A percentile compares a stretch with the other conserved stretches of the same genome.
These are phyloP conservation scores for Benthosema pterotum DNA, from an alignment of 2,797 vertebrate genomes.

Conservation along the genomic window DNA sequence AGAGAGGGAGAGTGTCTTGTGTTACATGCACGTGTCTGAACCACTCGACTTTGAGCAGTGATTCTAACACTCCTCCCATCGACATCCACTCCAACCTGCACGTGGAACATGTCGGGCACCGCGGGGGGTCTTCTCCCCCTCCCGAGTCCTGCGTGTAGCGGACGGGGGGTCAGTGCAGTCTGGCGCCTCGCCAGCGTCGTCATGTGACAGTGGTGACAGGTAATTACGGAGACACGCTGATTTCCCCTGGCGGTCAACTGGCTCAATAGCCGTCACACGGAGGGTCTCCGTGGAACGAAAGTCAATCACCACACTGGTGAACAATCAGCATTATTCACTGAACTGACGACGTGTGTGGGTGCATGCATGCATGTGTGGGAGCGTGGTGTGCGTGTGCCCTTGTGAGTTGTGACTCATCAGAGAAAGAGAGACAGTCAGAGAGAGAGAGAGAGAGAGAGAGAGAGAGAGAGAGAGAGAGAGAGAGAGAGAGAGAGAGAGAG, in stretches of 20 bases:
- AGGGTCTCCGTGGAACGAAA: constrained; percentile 7
- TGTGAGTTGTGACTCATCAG: not conserved
- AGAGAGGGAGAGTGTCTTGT: too few relatives aligned
- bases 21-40: too few relatives aligned
- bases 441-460: not conserved
- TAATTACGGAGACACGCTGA: constrained; percentile 50
- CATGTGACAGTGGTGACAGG: constrained; percentile 46
- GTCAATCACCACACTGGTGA: not conserved
- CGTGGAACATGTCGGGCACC: constrained; percentile 33
- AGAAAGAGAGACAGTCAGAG: not conserved
- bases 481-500: not conserved
- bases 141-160: constrained; percentile 27
- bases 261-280: constrained; percentile 8
- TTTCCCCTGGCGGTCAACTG: constrained; percentile 23
- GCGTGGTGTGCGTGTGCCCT: too few relatives aligned
- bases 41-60: constrained; percentile 27
- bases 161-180: constrained; percentile 37
- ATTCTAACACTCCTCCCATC: constrained; percentile 37
- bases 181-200: constrained; percentile 23
- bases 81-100: constrained; percentile 38
- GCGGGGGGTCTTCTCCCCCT: constrained; percentile 8
- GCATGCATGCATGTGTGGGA: not conserved
- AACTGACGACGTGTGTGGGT: not conserved
- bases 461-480: not conserved
- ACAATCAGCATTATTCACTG: constrained; percentile 12